Evolutionary conservation across 2,888 invertebrate genomes (phyloP).

Genomic region (Galerucella calmariensis): DNA sequence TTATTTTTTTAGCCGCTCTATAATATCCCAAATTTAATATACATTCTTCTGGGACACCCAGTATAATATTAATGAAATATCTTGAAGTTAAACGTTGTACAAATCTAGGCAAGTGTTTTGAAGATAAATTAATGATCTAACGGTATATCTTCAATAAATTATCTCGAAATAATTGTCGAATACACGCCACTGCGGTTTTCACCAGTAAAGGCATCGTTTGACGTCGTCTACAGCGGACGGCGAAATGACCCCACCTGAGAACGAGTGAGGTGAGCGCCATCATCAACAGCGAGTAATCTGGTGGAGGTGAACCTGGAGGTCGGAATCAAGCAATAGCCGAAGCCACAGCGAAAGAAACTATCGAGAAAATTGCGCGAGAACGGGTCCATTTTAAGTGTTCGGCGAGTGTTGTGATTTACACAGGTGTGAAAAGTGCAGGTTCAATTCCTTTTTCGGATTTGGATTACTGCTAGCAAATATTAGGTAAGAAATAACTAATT

Average conservation of each 20-base stretch:
- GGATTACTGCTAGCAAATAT: neutral
- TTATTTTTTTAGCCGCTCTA: too few relatives aligned
- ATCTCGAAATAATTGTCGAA: neutral
- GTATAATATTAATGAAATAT: too few relatives aligned
- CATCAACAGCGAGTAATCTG: conserved; percentile 3
- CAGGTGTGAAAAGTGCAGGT: conserved; percentile 12
- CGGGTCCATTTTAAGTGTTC: conserved; percentile 8
- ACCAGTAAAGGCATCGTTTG: neutral
- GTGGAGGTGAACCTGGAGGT: conserved; percentile 15
- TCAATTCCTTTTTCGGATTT: neutral
- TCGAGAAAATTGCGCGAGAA: conserved; percentile 13
- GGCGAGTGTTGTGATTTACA: conserved; percentile 8
- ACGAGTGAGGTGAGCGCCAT: conserved; percentile 13
- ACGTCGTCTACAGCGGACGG: neutral
- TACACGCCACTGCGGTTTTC: neutral
- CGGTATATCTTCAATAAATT: neutral
- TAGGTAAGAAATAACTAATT: neutral
- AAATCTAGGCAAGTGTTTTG: too few relatives aligned
- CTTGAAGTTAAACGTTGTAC: too few relatives aligned
- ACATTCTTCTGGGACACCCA: too few relatives aligned
- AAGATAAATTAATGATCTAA: too few relatives aligned
- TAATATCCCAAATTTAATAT: too few relatives aligned
- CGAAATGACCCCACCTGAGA: conserved; percentile 32
- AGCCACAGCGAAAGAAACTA: conserved; percentile 13
- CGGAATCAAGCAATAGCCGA: conserved; percentile 7